Conservation (phyloP, 2,888 invertebrate species). For the Halictus quadricinctus region DNA sequence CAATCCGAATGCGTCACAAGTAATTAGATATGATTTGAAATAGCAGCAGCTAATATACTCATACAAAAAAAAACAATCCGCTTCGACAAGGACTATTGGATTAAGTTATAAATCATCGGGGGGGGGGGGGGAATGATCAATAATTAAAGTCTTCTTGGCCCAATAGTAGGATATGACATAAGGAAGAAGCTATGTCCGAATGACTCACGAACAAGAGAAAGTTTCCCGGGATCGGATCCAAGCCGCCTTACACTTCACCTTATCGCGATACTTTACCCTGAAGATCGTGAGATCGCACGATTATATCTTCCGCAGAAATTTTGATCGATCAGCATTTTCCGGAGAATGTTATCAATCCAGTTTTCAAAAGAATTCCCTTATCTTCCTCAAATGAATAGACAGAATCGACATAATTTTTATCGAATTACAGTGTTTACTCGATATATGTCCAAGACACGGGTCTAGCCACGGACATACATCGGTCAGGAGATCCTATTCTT, state of each 20-base stretch:
- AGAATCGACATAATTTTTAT: background rate
- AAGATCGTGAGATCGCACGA: background rate
- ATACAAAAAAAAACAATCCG: background rate
- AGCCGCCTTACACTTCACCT: slow-evolving; percentile 36
- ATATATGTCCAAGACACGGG: too few relatives aligned
- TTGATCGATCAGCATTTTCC: background rate
- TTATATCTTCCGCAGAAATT: slow-evolving; percentile 1
- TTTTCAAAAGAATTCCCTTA: background rate
- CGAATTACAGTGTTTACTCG: too few relatives aligned
- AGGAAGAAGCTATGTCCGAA: slow-evolving; percentile 71
- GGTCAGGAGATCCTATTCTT: too few relatives aligned
- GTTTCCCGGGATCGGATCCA: slow-evolving; percentile 44
- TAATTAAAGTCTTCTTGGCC: slow-evolving; percentile 46
- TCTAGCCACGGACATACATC: too few relatives aligned
- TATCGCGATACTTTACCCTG: slow-evolving; percentile 25
- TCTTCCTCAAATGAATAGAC: background rate
- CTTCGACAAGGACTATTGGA: background rate
- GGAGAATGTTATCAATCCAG: background rate
- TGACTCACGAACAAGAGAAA: slow-evolving; percentile 67
- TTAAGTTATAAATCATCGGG: slow-evolving; percentile 46
- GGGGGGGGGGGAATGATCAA: slow-evolving; percentile 24
- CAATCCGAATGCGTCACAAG: background rate
- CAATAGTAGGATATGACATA: slow-evolving; percentile 66
- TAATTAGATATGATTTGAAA: background rate
- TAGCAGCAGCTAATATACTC: too few relatives aligned